phyloP scores from a whole-genome alignment of 2,797 vertebrate genomes.

The Rhincodon typus region DNA sequence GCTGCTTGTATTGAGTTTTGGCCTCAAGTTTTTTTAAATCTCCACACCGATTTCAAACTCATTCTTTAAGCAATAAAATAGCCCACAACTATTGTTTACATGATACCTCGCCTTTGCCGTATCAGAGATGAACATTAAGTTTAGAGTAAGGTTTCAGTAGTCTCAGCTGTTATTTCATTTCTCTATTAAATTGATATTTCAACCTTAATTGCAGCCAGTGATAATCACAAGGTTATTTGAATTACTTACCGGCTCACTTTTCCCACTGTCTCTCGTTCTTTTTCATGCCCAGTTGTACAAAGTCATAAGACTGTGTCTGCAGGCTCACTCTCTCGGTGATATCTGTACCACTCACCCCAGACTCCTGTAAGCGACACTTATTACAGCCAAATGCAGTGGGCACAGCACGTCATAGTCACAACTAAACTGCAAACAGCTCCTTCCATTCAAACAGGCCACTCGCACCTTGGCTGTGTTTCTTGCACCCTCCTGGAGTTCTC shows the following conservation, averaged over 20 bases:
- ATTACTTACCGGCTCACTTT: slow-evolving; percentile 51
- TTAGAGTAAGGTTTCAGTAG: neutral
- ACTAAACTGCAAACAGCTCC: slow-evolving; percentile 53
- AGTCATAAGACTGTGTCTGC: slow-evolving; percentile 76
- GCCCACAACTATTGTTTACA: neutral
- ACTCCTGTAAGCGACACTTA: slow-evolving; percentile 69
- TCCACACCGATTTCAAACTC: neutral
- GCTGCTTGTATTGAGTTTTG: neutral
- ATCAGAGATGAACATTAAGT: neutral
- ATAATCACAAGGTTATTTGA: neutral
- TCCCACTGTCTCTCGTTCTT: slow-evolving; percentile 45
- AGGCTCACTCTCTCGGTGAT: slow-evolving; percentile 71
- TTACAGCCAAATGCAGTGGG: slow-evolving; percentile 68
- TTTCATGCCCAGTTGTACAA: slow-evolving; percentile 54
- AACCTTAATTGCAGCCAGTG: neutral
- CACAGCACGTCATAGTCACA: slow-evolving; percentile 56
- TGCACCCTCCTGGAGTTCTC: neutral
- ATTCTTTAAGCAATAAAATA: neutral
- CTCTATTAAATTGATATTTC: neutral
- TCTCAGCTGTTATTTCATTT: neutral
- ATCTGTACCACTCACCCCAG: slow-evolving; percentile 84
- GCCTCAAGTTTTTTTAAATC: neutral
- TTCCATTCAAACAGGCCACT: slow-evolving; percentile 43
- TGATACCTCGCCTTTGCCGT: neutral
- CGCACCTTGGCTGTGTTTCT: neutral